Evolutionary conservation across 1,140 invertebrate species (phyloP), one percentile per base, ranked within the genome.

Genomic region (Lepidotrigona ventralis): DNA sequence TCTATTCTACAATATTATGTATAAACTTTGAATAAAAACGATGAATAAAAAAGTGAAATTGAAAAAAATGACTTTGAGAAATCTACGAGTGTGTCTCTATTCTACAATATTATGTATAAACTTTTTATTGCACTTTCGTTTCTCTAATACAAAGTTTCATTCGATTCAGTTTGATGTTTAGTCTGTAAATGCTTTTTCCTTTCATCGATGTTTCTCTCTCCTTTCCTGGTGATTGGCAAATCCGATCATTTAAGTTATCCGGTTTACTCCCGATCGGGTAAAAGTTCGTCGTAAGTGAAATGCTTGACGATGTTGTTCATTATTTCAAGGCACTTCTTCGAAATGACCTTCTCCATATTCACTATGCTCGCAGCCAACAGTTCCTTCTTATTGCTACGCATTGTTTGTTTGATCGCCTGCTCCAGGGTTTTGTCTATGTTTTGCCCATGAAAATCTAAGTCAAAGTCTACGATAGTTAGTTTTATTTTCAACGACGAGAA

Each of bases 221-320:
- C 9, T 19, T 51, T 17, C n/a, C 1, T 9, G 6, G 15, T 23
- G 1, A 66, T 26, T 12, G n/a, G 6, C 14, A 15, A 15, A 66
- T 0, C 33, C 1, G 9, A 68, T 15, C 14, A 5, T 3, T 58
- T 4, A 6, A 17, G 12, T n/a, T 11, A 46, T 69, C 21, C n/a
- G 0, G 2, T 64, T 91, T 87, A 93, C 83, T 87, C 86, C 4
- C 84, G 76, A 70, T 94, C 90, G 11, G 93, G 93, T 17, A 93
- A 90, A 9, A 94, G 86, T 75, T 94, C 91, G 1, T 94, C 92
- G 64, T 84, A 94, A 2, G 90, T 86, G 73, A 92, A 94, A 29
- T 89, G 81, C 79, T 91, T 93, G 79, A 86, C 84, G 19, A 94
- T 90, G 14, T 83, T 86, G 51, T 93, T 94, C 0, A 86, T 9